These are phyloP conservation scores for Encarsia formosa DNA, from an alignment of 2,888 invertebrate genomes.

Conservation along the genomic window DNA sequence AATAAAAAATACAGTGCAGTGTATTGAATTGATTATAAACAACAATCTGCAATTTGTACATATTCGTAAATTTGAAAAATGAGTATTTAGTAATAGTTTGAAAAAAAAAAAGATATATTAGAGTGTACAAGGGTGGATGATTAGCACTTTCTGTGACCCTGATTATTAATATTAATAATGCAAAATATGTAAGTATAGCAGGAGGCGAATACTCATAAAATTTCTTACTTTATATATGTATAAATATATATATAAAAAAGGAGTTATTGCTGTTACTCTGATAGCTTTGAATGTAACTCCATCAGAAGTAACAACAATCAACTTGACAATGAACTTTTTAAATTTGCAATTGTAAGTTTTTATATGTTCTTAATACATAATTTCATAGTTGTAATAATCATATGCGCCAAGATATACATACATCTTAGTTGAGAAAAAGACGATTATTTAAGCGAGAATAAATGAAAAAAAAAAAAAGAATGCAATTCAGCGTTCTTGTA, in stretches of 20 bases:
- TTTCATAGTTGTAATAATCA: constrained; percentile 42
- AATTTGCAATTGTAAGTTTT: constrained; percentile 46
- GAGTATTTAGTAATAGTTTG: constrained; percentile 36
- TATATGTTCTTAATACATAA: constrained; percentile 45
- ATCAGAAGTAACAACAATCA: constrained; percentile 28
- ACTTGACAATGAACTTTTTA: constrained; percentile 31
- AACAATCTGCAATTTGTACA: constrained; percentile 46
- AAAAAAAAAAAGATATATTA: constrained; percentile 37
- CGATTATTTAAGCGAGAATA: constrained; percentile 20
- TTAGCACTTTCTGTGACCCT: constrained; percentile 15
- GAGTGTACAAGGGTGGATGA: constrained; percentile 27
- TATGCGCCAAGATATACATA: constrained; percentile 28
- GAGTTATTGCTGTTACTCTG: constrained; percentile 33
- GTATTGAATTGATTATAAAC: constrained; percentile 38
- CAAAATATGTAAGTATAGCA: constrained; percentile 29
- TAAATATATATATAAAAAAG: constrained; percentile 34
- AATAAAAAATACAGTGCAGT: constrained; percentile 39
- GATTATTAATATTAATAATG: constrained; percentile 11
- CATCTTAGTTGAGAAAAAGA: constrained; percentile 22
- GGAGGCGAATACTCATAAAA: constrained; percentile 47
- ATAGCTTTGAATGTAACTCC: constrained; percentile 37
- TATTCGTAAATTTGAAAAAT: constrained; percentile 32
- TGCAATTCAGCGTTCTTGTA: constrained; percentile 16
- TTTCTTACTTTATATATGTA: constrained; percentile 49
- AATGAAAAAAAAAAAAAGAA: constrained; percentile 6